phyloP scores from a whole-genome alignment of 2,797 vertebrate genomes.

The Atherinosoma microstoma region DNA sequence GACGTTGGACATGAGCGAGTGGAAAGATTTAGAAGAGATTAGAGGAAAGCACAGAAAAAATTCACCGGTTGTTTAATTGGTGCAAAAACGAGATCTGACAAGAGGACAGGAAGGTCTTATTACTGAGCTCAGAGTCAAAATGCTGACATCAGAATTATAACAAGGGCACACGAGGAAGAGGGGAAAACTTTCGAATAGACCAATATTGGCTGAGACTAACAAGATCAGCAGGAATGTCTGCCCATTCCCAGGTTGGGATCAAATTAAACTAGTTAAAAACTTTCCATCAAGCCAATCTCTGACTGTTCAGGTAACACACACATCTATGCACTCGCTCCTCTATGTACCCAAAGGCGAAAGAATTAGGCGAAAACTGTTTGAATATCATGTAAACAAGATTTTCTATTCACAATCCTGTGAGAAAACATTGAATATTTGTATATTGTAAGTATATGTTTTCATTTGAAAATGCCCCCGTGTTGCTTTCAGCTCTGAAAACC shows the following conservation, averaged over 20 bases:
- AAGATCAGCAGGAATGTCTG: constrained; percentile 32
- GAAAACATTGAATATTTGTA: too few relatives aligned
- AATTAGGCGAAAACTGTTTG: too few relatives aligned
- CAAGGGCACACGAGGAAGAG: not conserved
- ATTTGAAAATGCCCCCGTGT: too few relatives aligned
- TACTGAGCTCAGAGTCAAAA: constrained; percentile 35
- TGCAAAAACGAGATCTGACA: constrained; percentile 53
- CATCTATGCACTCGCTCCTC: not conserved
- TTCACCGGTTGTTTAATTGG: constrained; percentile 49
- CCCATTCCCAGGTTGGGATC: constrained; percentile 36
- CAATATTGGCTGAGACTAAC: constrained; percentile 32
- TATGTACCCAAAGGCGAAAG: too few relatives aligned
- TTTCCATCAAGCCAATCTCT: constrained; percentile 27
- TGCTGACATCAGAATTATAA: constrained; percentile 25
- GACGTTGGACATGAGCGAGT: constrained; percentile 3
- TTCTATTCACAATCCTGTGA: too few relatives aligned
- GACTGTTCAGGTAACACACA: constrained; percentile 4
- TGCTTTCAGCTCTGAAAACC: constrained; percentile 1
- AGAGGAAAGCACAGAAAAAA: constrained; percentile 1
- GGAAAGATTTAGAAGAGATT: constrained; percentile 30
- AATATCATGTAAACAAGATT: too few relatives aligned
- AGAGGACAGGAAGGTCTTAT: constrained; percentile 26
- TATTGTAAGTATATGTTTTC: too few relatives aligned
- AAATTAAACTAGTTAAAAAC: constrained; percentile 16
- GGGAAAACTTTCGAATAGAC: constrained; percentile 21